Conservation (phyloP, 2,888 invertebrate species). For the Drosophila paranaensis region DNA sequence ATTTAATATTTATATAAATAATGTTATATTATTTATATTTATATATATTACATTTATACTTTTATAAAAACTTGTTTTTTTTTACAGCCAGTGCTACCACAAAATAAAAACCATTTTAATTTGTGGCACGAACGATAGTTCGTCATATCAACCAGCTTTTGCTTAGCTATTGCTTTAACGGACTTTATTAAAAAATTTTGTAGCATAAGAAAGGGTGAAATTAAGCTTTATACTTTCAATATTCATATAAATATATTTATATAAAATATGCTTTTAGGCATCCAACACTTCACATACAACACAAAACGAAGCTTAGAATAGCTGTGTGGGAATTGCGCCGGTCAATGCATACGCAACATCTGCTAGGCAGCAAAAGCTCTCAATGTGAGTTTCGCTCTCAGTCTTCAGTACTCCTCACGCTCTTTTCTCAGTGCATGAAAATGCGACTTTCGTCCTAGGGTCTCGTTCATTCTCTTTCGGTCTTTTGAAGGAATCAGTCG, state of each 20-base stretch:
- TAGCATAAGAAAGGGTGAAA: slow-evolving; percentile 32
- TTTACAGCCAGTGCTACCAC: slow-evolving; percentile 22
- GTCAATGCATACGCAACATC: slow-evolving; percentile 5
- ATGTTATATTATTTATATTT: background rate
- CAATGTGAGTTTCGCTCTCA: slow-evolving; percentile 4
- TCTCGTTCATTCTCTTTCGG: slow-evolving; percentile 83
- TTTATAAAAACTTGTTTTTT: background rate
- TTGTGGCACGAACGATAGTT: background rate
- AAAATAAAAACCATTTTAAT: background rate
- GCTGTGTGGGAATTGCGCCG: background rate
- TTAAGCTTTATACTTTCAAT: slow-evolving; percentile 1
- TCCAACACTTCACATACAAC: background rate
- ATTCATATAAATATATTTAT: background rate
- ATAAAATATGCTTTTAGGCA: slow-evolving; percentile 44
- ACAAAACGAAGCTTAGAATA: slow-evolving; percentile 27
- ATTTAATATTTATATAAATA: background rate
- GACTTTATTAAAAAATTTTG: slow-evolving; percentile 10
- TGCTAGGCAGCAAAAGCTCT: slow-evolving; percentile 37
- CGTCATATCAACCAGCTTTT: slow-evolving; percentile 19
- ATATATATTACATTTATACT: background rate
- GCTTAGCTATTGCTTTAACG: slow-evolving; percentile 1
- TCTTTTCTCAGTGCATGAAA: slow-evolving; percentile 20
- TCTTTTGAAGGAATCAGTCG: slow-evolving; percentile 83
- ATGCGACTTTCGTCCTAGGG: slow-evolving; percentile 63
- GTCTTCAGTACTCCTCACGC: background rate